phyloP scores from a whole-genome alignment of 2,797 vertebrate genomes.

The Propithecus perrieri region DNA sequence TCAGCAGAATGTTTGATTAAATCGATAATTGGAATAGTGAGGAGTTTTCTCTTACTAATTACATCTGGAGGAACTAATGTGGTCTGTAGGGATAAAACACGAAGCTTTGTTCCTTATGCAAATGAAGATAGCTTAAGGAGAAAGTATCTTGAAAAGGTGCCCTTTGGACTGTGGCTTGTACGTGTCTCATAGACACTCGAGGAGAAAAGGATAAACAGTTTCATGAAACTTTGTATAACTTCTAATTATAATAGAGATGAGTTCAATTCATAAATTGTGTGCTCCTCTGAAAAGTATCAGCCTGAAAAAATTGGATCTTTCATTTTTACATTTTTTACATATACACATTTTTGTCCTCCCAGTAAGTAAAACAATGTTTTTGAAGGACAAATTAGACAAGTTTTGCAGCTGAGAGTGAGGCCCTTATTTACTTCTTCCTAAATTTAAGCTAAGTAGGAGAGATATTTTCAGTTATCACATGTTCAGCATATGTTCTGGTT shows the following conservation, averaged over 20 bases:
- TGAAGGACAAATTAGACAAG: slow-evolving; percentile 65
- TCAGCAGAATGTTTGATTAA: slow-evolving; percentile 58
- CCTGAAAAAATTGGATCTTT: slow-evolving; percentile 68
- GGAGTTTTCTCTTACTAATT: slow-evolving; percentile 51
- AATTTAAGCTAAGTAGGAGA: slow-evolving; percentile 30
- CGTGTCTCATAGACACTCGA: not conserved
- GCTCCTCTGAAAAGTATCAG: slow-evolving; percentile 55
- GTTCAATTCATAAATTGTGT: slow-evolving; percentile 57
- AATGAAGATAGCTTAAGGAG: slow-evolving; percentile 57
- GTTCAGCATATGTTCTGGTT: not conserved
- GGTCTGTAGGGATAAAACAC: not conserved
- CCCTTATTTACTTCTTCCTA: slow-evolving; percentile 64
- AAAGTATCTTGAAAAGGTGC: slow-evolving; percentile 21
- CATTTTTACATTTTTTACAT: not conserved
- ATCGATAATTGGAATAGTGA: slow-evolving; percentile 55
- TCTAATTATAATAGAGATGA: slow-evolving; percentile 61
- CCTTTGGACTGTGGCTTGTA: slow-evolving; percentile 57
- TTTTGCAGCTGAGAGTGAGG: slow-evolving; percentile 46
- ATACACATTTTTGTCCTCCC: not conserved
- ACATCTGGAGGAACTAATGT: not conserved
- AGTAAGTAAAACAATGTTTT: slow-evolving; percentile 71
- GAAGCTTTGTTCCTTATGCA: slow-evolving; percentile 12
- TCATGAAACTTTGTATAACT: slow-evolving; percentile 2
- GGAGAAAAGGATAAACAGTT: not conserved
- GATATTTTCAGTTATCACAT: not conserved